These are phyloP conservation scores for Nowickia ferox DNA, from an alignment of 2,888 invertebrate species.

Conservation along the genomic window DNA sequence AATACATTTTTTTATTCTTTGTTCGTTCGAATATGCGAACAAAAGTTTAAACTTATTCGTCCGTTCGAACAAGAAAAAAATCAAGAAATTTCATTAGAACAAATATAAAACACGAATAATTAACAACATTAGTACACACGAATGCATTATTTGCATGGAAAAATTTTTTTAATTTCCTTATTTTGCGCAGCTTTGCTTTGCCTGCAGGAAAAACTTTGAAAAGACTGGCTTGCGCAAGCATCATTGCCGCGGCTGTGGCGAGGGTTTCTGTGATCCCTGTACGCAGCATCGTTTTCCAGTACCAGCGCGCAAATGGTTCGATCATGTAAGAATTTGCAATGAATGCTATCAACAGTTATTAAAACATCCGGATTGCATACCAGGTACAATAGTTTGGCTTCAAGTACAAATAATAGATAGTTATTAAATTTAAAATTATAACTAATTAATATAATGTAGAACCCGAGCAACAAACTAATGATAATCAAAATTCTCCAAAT, in stretches of 20 bases:
- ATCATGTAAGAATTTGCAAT: conserved; percentile 89
- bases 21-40: too few relatives aligned
- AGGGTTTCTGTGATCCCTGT: conserved; percentile 90
- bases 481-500: conserved; percentile 73
- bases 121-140: too few relatives aligned
- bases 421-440: conserved; percentile 13
- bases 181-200: conserved; percentile 85
- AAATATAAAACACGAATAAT: too few relatives aligned
- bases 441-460: conserved; percentile 42
- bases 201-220: conserved; percentile 86
- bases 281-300: conserved; percentile 88
- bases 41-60: too few relatives aligned
- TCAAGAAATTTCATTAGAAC: too few relatives aligned
- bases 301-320: conserved; percentile 88
- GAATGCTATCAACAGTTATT: conserved; percentile 84
- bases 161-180: background rate
- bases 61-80: too few relatives aligned
- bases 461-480: conserved; percentile 71
- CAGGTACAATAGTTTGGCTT: conserved; percentile 75
- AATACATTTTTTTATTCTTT: background rate
- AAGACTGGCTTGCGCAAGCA: conserved; percentile 86
- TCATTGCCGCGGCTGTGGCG: conserved; percentile 91
- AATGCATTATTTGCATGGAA: too few relatives aligned
- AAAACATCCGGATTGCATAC: conserved; percentile 77
- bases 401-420: conserved; percentile 15